Percentiles rank a stretch among this genome's conserved stretches.
These are phyloP conservation scores for Pseudomugil tenellus DNA, from an alignment of 2,797 vertebrate species.

Conservation along the genomic window DNA sequence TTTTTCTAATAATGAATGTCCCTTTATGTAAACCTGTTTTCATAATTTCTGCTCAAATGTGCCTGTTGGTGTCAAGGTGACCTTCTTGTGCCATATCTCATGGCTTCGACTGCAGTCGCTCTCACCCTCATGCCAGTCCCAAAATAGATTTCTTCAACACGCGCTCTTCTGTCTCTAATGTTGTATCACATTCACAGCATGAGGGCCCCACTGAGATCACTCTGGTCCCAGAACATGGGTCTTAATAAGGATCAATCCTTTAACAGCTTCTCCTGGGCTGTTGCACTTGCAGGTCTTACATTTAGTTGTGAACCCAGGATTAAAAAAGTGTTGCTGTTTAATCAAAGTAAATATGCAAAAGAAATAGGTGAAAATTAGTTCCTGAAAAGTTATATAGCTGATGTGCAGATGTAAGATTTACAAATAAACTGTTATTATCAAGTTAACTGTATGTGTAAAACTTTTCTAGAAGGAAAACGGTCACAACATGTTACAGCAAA, in stretches of 20 bases:
- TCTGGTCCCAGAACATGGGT: constrained; percentile 29
- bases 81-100: constrained; percentile 26
- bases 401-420: not conserved
- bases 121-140: constrained; percentile 36
- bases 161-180: constrained; percentile 23
- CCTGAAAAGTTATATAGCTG: not conserved
- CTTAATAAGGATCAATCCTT: constrained; percentile 17
- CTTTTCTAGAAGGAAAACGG: too few species aligned
- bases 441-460: not conserved
- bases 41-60: constrained; percentile 5
- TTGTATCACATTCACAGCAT: constrained; percentile 42
- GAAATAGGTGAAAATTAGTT: not conserved
- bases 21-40: not conserved
- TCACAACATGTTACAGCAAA: too few species aligned
- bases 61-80: constrained; percentile 43
- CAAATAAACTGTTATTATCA: too few species aligned
- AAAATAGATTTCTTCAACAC: constrained; percentile 62
- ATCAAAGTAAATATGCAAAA: constrained; percentile 1
- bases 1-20: not conserved
- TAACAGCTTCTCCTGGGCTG: constrained; percentile 10
- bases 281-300: constrained; percentile 24
- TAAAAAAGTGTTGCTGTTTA: not conserved
- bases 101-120: constrained; percentile 51
- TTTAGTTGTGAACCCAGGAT: constrained; percentile 3
- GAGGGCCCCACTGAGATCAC: constrained; percentile 17